Evolutionary conservation across 1,140 invertebrate species (phyloP).

Genomic region (Papilio helenus): DNA sequence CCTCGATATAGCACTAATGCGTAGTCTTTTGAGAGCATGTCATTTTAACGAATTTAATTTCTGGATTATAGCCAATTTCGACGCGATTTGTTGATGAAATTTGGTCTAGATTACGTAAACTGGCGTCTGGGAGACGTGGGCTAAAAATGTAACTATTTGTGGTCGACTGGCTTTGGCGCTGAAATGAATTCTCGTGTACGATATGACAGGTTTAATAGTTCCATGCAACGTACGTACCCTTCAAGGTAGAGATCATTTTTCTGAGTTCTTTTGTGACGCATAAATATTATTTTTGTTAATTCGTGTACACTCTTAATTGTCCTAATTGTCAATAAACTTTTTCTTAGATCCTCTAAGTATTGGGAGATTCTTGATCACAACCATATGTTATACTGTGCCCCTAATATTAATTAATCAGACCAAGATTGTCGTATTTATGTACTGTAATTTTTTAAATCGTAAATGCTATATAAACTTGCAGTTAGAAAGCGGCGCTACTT

Average conservation of each 20-base stretch:
- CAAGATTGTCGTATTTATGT: too few relatives aligned
- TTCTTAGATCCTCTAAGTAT: too few relatives aligned
- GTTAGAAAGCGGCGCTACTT: not conserved
- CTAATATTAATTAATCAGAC: too few relatives aligned
- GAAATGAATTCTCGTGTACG: not conserved
- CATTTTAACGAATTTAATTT: slow-evolving; percentile 8
- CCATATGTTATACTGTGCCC: too few relatives aligned
- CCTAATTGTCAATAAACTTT: too few relatives aligned
- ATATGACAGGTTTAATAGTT: too few relatives aligned
- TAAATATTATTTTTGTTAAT: too few relatives aligned
- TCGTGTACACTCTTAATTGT: too few relatives aligned
- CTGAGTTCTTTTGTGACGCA: too few relatives aligned
- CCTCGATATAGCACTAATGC: not conserved
- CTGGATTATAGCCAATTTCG: slow-evolving; percentile 19
- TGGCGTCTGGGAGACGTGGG: not conserved
- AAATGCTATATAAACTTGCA: not conserved
- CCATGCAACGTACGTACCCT: not conserved
- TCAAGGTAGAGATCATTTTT: too few relatives aligned
- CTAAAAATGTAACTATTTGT: not conserved
- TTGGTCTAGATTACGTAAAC: slow-evolving; percentile 12
- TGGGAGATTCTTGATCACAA: too few relatives aligned
- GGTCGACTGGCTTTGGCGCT: not conserved
- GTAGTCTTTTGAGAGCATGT: slow-evolving; percentile 4
- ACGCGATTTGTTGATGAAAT: slow-evolving; percentile 16
- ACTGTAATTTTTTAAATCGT: too few relatives aligned